Evolutionary conservation across 2,888 invertebrate genomes (phyloP).

Genomic region (Monopis laevigella): DNA sequence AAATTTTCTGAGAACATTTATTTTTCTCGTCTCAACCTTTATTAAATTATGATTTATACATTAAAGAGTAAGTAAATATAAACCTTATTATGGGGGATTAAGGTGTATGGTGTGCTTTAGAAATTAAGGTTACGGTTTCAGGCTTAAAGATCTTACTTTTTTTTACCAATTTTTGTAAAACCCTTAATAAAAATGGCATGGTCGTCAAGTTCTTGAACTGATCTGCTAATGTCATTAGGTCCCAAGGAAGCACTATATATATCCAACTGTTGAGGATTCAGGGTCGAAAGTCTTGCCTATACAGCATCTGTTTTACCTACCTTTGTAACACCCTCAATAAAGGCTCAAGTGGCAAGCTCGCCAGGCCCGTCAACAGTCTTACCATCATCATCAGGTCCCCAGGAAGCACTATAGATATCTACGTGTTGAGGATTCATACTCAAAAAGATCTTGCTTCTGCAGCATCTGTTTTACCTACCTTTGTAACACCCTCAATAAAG

Average conservation of each 20-base stretch:
- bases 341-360: conserved; percentile 92
- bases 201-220: conserved; percentile 99
- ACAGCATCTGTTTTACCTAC: no score
- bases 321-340: conserved; percentile 94
- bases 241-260: conserved; percentile 99
- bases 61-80: no score
- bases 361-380: conserved; percentile 98
- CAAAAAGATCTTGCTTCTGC: conserved; percentile 95
- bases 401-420: conserved; percentile 97
- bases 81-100: no score
- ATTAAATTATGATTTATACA: no score
- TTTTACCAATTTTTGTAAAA: no score
- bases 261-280: conserved; percentile 96
- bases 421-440: conserved; percentile 96
- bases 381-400: conserved; percentile 99
- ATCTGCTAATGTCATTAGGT: conserved; percentile 97
- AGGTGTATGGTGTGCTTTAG: no score
- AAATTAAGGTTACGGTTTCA: no score
- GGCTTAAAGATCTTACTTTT: no score
- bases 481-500: conserved; percentile 94
- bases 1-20: background rate
- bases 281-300: no score
- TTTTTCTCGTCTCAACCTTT: no score
- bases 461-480: conserved; percentile 79
- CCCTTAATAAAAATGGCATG: no score